Evolutionary conservation across 2,797 vertebrate genomes (phyloP).

Genomic region (Lutjanus argentimaculatus): DNA sequence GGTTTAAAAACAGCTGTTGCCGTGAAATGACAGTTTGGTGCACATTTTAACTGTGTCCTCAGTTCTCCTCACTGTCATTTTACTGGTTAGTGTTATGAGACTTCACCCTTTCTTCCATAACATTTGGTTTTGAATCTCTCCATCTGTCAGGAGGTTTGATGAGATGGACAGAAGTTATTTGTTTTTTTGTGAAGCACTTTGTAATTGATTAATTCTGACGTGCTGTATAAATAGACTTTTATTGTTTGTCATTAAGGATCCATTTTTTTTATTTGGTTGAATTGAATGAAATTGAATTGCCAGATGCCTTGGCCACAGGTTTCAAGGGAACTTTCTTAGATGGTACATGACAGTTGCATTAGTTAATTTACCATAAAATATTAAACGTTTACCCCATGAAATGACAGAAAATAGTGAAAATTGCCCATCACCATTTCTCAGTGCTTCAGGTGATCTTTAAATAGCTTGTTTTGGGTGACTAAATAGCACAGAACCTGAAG

Average conservation of each 20-base stretch:
- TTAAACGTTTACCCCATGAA: neutral
- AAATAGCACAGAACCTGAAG: neutral
- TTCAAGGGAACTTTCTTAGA: neutral
- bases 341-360: too few relatives aligned
- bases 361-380: too few relatives aligned
- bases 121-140: neutral
- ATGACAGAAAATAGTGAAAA: neutral
- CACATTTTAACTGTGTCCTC: conserved; percentile 3
- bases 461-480: neutral
- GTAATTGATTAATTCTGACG: neutral
- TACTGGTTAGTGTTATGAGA: neutral
- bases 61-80: neutral
- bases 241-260: neutral
- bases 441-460: neutral
- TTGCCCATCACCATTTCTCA: neutral
- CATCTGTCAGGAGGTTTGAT: neutral
- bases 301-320: neutral
- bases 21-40: conserved; percentile 6
- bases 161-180: neutral
- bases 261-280: neutral
- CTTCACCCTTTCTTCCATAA: neutral
- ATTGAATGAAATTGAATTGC: neutral
- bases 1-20: neutral
- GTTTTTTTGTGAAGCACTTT: neutral
- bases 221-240: neutral